Conservation (phyloP, 2,113 vertebrate genomes). For the Zosterops pallidus region DNA sequence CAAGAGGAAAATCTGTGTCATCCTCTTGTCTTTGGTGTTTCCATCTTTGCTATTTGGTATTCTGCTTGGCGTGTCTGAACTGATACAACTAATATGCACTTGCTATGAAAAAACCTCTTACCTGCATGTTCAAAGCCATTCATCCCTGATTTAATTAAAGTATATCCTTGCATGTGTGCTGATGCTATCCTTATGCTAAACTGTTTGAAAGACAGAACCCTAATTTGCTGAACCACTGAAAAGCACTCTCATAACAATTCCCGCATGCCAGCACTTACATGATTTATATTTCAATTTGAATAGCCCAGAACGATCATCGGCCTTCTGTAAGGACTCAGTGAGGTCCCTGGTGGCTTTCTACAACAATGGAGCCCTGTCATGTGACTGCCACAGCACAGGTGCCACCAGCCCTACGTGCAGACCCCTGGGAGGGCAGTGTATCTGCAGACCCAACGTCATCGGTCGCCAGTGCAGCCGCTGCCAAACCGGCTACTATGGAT, state of each 20-base stretch:
- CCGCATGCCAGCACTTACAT: neutral
- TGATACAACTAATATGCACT: neutral
- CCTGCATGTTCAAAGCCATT: neutral
- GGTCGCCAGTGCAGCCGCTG: conserved; percentile 87
- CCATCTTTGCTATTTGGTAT: conserved; percentile 21
- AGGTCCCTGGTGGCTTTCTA: conserved; percentile 85
- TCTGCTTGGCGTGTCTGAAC: conserved; percentile 27
- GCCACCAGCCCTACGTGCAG: conserved; percentile 72
- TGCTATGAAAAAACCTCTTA: neutral
- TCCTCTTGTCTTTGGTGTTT: conserved; percentile 34
- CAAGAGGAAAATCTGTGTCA: neutral
- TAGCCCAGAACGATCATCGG: conserved; percentile 75
- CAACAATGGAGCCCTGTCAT: conserved; percentile 85
- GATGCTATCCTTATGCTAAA: neutral
- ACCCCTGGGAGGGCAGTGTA: conserved; percentile 86
- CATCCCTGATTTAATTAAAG: neutral
- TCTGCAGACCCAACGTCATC: conserved; percentile 80
- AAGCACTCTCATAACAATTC: neutral
- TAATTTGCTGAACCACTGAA: neutral
- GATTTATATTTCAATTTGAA: conserved; percentile 20
- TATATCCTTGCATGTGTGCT: neutral
- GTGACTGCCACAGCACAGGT: conserved; percentile 80
- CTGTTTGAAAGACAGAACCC: neutral
- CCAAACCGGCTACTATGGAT: conserved; percentile 85
- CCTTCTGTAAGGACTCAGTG: conserved; percentile 84